These are phyloP conservation scores for Adelosebastes latens DNA, from an alignment of 2,797 vertebrate species.

Conservation along the genomic window DNA sequence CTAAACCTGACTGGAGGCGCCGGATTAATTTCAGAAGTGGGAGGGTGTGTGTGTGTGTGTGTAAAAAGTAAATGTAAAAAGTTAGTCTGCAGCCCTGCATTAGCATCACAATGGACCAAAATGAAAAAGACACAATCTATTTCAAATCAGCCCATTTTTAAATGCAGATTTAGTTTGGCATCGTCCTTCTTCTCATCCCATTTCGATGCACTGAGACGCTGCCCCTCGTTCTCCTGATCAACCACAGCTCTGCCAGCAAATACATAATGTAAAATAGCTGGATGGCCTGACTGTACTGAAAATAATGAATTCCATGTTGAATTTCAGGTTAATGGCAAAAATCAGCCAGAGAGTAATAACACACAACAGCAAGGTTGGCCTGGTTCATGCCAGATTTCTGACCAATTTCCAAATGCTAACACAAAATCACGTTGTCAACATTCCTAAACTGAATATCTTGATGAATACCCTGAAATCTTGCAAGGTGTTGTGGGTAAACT, in stretches of 20 bases:
- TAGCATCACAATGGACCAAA: constrained; percentile 11
- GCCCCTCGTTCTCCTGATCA: fast-evolving
- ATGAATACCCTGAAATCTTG: background rate
- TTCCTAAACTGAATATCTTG: background rate
- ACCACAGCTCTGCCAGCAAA: too few relatives aligned
- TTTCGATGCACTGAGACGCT: too few relatives aligned
- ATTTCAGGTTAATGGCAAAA: constrained; percentile 1
- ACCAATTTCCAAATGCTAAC: background rate
- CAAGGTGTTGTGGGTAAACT: background rate
- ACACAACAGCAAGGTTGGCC: too few relatives aligned
- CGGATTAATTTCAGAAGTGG: too few relatives aligned
- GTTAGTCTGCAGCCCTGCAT: background rate
- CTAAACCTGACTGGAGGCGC: too few relatives aligned
- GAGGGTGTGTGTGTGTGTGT: too few relatives aligned
- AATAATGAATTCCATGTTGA: background rate
- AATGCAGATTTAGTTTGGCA: too few relatives aligned
- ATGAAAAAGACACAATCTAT: background rate
- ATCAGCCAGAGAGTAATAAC: background rate
- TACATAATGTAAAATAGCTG: background rate
- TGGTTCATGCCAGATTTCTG: background rate
- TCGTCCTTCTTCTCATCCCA: too few relatives aligned
- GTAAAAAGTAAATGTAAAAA: too few relatives aligned
- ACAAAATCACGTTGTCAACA: background rate
- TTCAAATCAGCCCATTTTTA: background rate
- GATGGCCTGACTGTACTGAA: background rate